These are phyloP conservation scores for Aramus guarauna DNA, from an alignment of 2,113 vertebrate species.

Conservation along the genomic window DNA sequence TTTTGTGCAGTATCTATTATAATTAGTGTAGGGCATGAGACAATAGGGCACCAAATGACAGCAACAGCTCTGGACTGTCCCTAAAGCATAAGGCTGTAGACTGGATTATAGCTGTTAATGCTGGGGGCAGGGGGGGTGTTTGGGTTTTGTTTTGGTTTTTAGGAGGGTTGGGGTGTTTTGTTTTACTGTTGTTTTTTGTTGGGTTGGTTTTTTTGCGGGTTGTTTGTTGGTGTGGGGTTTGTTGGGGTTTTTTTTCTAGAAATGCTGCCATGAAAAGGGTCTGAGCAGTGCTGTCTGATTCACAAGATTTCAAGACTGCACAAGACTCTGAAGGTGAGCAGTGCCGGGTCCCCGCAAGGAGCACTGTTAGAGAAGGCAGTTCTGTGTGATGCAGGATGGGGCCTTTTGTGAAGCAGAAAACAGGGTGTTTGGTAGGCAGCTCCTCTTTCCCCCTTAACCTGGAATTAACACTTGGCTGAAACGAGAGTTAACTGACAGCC, in stretches of 20 bases:
- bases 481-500: neutral
- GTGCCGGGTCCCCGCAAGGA: accelerated
- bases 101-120: neutral
- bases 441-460: neutral
- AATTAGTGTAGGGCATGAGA: neutral
- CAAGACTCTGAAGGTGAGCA: accelerated
- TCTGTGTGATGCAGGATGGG: neutral
- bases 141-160: no score
- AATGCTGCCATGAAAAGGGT: neutral
- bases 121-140: neutral
- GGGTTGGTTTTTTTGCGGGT: neutral
- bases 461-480: neutral
- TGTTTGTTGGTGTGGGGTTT: no score
- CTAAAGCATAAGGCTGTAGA: neutral
- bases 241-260: neutral
- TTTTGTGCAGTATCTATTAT: neutral
- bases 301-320: neutral
- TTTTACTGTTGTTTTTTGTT: neutral
- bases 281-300: neutral
- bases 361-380: neutral
- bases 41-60: neutral
- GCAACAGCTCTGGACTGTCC: neutral
- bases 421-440: neutral
- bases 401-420: neutral
- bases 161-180: no score